These are phyloP conservation scores for Micronycteris hirsuta DNA, from an alignment of 2,113 vertebrate genomes.

Conservation along the genomic window DNA sequence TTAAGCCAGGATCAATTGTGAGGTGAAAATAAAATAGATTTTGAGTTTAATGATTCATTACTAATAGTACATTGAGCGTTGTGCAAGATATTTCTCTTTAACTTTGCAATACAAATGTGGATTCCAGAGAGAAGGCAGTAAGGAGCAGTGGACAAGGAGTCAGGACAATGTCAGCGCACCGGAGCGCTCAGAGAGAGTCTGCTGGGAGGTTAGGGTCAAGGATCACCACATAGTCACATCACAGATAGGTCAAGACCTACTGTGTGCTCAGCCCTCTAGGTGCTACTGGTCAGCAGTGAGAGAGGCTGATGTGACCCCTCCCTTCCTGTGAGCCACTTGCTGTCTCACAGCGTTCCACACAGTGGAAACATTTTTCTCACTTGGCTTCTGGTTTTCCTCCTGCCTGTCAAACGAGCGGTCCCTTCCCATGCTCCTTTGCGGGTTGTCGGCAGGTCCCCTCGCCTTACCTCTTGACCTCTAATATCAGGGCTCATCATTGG, in stretches of 20 bases:
- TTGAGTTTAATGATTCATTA: neutral
- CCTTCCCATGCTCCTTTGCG: neutral
- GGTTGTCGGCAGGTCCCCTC: neutral
- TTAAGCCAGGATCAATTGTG: neutral
- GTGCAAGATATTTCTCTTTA: neutral
- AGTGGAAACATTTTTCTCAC: neutral
- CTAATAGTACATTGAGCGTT: neutral
- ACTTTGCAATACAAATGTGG: neutral
- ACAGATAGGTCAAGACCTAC: neutral
- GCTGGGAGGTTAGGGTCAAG: neutral
- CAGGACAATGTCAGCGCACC: neutral
- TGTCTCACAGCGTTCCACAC: accelerated
- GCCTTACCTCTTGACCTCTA: neutral
- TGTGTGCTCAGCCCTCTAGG: accelerated
- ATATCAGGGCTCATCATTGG: neutral
- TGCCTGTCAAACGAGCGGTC: neutral
- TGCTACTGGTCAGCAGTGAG: too few species aligned
- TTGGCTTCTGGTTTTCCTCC: neutral
- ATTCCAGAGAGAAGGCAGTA: neutral
- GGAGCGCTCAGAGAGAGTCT: neutral
- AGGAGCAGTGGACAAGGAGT: neutral
- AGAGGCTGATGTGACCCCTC: accelerated
- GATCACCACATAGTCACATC: neutral
- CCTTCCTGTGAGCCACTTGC: neutral
- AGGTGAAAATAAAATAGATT: neutral